These are phyloP conservation scores for Opisthograptis luteolata DNA, from an alignment of 2,888 invertebrate genomes.

Conservation along the genomic window DNA sequence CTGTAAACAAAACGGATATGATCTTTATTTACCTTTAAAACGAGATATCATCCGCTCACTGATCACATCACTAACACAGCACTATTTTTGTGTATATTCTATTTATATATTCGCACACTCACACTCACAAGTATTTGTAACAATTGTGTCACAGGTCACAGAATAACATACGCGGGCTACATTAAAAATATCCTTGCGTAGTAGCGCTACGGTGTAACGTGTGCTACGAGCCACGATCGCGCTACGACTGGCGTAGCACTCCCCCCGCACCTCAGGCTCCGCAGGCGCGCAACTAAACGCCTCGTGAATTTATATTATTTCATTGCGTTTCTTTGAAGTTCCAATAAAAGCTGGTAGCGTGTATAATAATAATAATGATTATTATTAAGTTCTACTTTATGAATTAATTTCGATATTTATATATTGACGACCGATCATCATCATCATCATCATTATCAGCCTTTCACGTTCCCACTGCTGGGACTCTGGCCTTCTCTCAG, in stretches of 20 bases:
- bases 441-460: too few species aligned
- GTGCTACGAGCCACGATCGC: conserved; percentile 71
- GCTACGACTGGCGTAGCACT: conserved; percentile 75
- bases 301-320: conserved; percentile 45
- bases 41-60: conserved; percentile 49
- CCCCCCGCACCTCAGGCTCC: conserved; percentile 56
- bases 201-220: conserved; percentile 60
- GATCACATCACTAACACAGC: conserved; percentile 52
- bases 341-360: conserved; percentile 18
- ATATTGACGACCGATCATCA: too few species aligned
- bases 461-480: too few species aligned
- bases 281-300: conserved; percentile 45
- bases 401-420: too few species aligned
- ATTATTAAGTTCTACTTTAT: too few species aligned
- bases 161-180: conserved; percentile 32
- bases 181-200: conserved; percentile 24
- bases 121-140: conserved; percentile 39
- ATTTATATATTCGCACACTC: conserved; percentile 25
- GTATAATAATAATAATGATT: too few species aligned
- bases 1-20: conserved; percentile 12
- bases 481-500: too few species aligned
- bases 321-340: conserved; percentile 26
- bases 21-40: conserved; percentile 49
- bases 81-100: conserved; percentile 45
- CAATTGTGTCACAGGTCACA: conserved; percentile 38